phyloP scores from a whole-genome alignment of 2,797 vertebrate genomes.

The Rachycentron canadum region DNA sequence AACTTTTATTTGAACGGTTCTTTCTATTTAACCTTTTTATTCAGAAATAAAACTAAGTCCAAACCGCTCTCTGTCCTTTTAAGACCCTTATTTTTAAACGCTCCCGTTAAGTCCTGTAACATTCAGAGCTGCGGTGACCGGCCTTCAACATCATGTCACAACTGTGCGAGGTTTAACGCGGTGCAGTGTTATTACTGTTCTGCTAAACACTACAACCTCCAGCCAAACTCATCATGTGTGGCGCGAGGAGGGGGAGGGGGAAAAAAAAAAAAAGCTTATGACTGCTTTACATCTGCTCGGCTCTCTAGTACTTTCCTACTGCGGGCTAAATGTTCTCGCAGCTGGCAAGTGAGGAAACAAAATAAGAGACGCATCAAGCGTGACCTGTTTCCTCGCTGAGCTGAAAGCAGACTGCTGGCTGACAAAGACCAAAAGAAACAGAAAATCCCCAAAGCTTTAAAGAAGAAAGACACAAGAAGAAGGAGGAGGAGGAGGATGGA shows the following conservation, averaged over 20 bases:
- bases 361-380: constrained; percentile 26
- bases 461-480: constrained; percentile 5
- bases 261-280: no score
- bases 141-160: background rate
- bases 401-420: constrained; percentile 14
- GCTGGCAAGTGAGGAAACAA: constrained; percentile 34
- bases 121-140: no score
- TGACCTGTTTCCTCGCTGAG: constrained; percentile 36
- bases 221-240: background rate
- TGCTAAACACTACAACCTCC: background rate
- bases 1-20: no score
- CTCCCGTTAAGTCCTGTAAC: no score
- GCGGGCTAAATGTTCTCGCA: constrained; percentile 48
- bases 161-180: background rate
- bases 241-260: background rate
- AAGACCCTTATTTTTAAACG: no score
- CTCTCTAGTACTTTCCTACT: background rate
- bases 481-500: background rate
- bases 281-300: background rate
- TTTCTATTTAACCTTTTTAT: no score
- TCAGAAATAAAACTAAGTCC: no score
- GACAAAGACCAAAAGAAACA: constrained; percentile 28
- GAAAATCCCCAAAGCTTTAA: constrained; percentile 26
- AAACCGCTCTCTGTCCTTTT: no score
- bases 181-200: background rate